Evolutionary conservation across 1,140 invertebrate species (phyloP), one percentile per base, ranked within the genome.

Genomic region (Cephus cinctus): DNA sequence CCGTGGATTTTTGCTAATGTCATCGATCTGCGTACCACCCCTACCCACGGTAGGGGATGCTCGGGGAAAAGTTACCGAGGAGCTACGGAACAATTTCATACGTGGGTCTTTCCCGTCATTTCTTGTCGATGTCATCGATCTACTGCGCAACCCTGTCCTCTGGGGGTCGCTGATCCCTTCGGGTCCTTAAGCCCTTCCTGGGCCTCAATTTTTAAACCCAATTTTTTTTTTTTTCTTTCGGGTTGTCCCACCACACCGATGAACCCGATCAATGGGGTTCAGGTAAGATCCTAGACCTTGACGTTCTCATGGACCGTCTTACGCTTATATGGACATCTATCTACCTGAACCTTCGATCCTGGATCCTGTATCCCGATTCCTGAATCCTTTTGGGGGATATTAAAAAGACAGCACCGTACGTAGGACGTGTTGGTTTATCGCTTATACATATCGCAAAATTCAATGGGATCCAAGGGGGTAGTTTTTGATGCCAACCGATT

Each of bases 281-380:
- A 63, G 62, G 58, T 67, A 65, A 61, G 46, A 60, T 50, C 35
- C 47, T 40, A 12, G 25, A 43, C 49, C 58, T 61, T 63, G 54
- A 63, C 56, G 63, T 71, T 73, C 70, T 69, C 65, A 71, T 65
- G 59, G 50, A 50, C 57, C 54, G 54, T 59, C 63, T 57, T 31
- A 43, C 51, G 25, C n/a, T 8, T n/a, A n/a, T 8, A 27, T 27
- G 6, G 6, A 27, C 6, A 27, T 27, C 6, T 27, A 56, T 58
- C 52, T 64, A 60, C 52, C 55, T 57, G 58, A 32, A 31, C 14
- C 6, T 36, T 36, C 20, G 34, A 36, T 25, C 43, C 30, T 19
- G 30, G 31, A 45, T 45, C 30, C 43, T 21, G 8, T 31, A 8
- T 27, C 25, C n/a, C 25, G 6, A 6, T 27, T 27, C n/a, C n/a